Conservation (phyloP, 2,888 invertebrate genomes). For the Eupithecia inturbata region DNA sequence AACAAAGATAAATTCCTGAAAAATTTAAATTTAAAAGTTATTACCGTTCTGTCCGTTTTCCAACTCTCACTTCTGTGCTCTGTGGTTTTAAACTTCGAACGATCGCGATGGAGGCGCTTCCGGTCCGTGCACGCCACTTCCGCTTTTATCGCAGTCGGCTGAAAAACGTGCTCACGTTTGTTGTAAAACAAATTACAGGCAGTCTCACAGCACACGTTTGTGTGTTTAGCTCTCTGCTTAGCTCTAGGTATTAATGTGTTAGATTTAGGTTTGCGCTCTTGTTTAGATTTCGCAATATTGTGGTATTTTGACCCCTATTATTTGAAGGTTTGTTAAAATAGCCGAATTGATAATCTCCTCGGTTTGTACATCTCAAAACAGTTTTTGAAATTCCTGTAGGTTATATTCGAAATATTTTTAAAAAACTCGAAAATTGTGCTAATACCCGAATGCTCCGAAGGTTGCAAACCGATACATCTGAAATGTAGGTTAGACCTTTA, state of each 20-base stretch:
- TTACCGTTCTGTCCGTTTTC: neutral
- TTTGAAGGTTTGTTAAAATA: too few species aligned
- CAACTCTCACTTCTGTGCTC: neutral
- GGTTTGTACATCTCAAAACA: too few species aligned
- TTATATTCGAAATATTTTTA: too few species aligned
- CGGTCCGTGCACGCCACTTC: conserved; percentile 32
- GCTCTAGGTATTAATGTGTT: neutral
- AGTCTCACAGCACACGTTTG: neutral
- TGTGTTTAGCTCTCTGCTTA: neutral
- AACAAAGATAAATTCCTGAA: neutral
- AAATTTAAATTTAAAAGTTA: neutral
- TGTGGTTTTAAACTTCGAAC: conserved; percentile 20
- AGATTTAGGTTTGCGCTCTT: neutral
- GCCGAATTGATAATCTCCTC: too few species aligned
- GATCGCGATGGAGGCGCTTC: conserved; percentile 27
- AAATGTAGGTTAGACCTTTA: too few species aligned
- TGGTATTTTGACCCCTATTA: neutral
- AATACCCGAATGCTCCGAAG: too few species aligned
- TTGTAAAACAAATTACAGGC: conserved; percentile 9
- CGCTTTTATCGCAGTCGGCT: conserved; percentile 14
- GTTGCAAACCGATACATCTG: too few species aligned
- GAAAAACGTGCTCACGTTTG: conserved; percentile 11
- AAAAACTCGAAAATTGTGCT: too few species aligned
- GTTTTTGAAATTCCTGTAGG: too few species aligned
- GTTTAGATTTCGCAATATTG: neutral